These are phyloP conservation scores for Platyura marginata DNA, from an alignment of 1,140 invertebrate species.

Conservation along the genomic window DNA sequence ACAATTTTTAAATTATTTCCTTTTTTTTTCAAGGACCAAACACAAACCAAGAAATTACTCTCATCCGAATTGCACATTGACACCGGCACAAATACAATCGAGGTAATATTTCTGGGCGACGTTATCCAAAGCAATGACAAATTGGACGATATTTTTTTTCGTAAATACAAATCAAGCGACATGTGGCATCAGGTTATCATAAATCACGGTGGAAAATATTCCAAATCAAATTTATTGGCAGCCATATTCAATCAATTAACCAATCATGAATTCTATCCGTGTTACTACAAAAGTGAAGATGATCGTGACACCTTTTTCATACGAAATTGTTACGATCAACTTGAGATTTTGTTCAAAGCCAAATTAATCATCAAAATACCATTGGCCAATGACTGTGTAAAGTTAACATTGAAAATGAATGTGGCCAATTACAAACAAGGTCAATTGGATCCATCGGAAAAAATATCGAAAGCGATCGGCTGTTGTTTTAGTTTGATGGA, in stretches of 20 bases:
- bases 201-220: background rate
- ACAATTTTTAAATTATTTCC: no score
- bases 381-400: background rate
- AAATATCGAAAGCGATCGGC: background rate
- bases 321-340: background rate
- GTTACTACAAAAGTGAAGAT: background rate
- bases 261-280: background rate
- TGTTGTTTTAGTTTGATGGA: background rate
- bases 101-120: background rate
- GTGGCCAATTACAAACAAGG: background rate
- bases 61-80: background rate
- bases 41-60: background rate
- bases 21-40: background rate
- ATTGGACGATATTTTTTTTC: background rate
- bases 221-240: background rate
- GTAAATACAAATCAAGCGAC: background rate
- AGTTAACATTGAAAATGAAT: background rate
- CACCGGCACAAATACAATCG: background rate
- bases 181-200: background rate
- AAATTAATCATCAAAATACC: background rate
- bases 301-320: background rate
- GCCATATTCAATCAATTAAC: background rate
- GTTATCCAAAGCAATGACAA: background rate
- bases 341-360: background rate
- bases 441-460: background rate